Conservation (phyloP, 2,797 vertebrate genomes). For the Taeniopygia guttata region DNA sequence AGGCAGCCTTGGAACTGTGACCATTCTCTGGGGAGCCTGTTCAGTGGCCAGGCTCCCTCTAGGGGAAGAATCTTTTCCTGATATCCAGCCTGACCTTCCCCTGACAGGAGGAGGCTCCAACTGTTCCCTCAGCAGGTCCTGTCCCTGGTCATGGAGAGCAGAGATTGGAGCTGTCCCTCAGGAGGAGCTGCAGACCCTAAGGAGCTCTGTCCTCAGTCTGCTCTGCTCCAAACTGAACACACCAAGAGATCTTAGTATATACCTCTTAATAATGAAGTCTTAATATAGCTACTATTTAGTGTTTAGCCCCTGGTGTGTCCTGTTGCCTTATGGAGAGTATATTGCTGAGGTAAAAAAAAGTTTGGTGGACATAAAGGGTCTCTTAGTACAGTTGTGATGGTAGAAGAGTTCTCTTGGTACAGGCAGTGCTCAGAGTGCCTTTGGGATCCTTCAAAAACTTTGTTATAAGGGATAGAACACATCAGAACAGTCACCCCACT, state of each 20-base stretch:
- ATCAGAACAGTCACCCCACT: not conserved
- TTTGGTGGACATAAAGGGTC: not conserved
- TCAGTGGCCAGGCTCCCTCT: not conserved
- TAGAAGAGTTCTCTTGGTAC: not conserved
- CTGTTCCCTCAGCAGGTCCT: not conserved
- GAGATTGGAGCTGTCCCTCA: accelerated
- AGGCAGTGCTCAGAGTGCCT: not conserved
- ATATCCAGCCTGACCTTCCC: not conserved
- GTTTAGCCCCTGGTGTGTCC: not conserved
- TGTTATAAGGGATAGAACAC: not conserved
- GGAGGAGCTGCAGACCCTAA: not conserved
- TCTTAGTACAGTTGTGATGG: not conserved
- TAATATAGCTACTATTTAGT: not conserved
- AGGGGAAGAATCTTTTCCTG: not conserved
- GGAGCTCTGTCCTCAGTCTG: not conserved
- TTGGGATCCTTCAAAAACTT: not conserved
- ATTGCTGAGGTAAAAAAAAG: not conserved
- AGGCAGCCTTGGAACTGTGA: not conserved
- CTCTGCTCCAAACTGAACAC: not conserved
- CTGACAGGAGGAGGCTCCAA: not conserved
- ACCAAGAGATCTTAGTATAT: not conserved
- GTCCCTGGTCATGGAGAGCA: not conserved
- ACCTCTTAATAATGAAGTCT: not conserved
- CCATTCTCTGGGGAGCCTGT: not conserved
- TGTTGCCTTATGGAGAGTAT: not conserved